Evolutionary conservation across 2,113 vertebrate species (phyloP).

Genomic region (Coptodon rendalli): DNA sequence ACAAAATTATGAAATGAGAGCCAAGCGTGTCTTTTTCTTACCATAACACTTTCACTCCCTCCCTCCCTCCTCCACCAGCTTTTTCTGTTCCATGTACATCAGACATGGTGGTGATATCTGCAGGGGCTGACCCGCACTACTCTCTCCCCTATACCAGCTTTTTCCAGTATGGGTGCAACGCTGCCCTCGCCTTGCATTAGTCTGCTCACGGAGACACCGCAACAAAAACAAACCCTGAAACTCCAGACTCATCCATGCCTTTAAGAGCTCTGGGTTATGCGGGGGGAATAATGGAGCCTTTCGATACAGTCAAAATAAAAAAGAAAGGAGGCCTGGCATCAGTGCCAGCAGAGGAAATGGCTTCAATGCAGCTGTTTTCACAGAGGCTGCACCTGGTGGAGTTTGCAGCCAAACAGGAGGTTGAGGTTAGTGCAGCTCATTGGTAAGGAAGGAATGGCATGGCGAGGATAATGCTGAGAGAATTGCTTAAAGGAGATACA

Average conservation of each 20-base stretch:
- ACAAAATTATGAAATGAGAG: slow-evolving; percentile 24
- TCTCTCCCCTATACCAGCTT: slow-evolving; percentile 25
- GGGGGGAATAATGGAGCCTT: slow-evolving; percentile 46
- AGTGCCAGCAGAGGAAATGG: slow-evolving; percentile 32
- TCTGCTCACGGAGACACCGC: slow-evolving; percentile 30
- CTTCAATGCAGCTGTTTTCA: slow-evolving; percentile 61
- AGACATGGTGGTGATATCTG: slow-evolving; percentile 45
- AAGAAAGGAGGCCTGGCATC: slow-evolving; percentile 29
- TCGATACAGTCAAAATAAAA: slow-evolving; percentile 53
- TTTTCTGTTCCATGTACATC: slow-evolving; percentile 57
- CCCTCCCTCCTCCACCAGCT: slow-evolving; percentile 8
- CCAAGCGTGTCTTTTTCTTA: slow-evolving; percentile 13
- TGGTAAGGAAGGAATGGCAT: slow-evolving; percentile 1
- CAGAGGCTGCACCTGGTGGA: slow-evolving; percentile 53
- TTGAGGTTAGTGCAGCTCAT: slow-evolving; percentile 38
- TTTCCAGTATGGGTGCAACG: slow-evolving; percentile 20
- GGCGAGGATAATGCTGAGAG: neutral
- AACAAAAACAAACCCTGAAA: slow-evolving; percentile 54
- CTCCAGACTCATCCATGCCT: slow-evolving; percentile 24
- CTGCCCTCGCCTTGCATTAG: slow-evolving; percentile 48
- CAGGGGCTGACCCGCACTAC: slow-evolving; percentile 38
- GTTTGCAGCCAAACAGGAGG: slow-evolving; percentile 32
- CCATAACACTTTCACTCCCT: neutral
- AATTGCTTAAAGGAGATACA: neutral
- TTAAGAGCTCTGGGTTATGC: slow-evolving; percentile 22